phyloP scores from a whole-genome alignment of 2,113 vertebrate genomes.

The Bostrychus sinensis region DNA sequence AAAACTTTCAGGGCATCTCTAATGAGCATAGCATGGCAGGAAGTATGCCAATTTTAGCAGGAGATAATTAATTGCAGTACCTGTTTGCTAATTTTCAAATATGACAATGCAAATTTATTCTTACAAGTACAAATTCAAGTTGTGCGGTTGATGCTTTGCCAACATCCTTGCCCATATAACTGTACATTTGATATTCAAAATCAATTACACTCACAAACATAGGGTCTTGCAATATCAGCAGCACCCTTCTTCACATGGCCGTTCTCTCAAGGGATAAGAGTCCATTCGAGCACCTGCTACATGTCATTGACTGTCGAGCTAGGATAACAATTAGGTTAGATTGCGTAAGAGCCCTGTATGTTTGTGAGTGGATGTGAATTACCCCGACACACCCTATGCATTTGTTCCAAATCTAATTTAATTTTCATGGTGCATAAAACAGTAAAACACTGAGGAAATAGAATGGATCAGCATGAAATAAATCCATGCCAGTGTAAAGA shows the following conservation, averaged over 20 bases:
- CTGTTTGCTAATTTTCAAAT: slow-evolving; percentile 5
- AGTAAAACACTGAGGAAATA: slow-evolving; percentile 20
- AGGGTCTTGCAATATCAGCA: slow-evolving; percentile 13
- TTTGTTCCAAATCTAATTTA: slow-evolving; percentile 42
- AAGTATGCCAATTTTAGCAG: slow-evolving; percentile 23
- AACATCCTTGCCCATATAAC: slow-evolving; percentile 26
- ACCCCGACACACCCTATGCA: slow-evolving; percentile 36
- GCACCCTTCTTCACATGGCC: slow-evolving; percentile 24
- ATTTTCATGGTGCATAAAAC: slow-evolving; percentile 39
- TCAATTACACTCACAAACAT: slow-evolving; percentile 20
- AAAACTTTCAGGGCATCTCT: slow-evolving; percentile 36
- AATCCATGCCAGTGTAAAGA: slow-evolving; percentile 14
- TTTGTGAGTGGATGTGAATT: slow-evolving; percentile 29
- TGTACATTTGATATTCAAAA: slow-evolving; percentile 33
- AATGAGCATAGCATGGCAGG: slow-evolving; percentile 23
- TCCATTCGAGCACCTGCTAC: slow-evolving; percentile 43
- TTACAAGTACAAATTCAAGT: slow-evolving; percentile 48
- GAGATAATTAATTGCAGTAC: slow-evolving; percentile 39
- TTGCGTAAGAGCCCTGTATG: slow-evolving; percentile 38
- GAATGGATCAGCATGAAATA: slow-evolving; percentile 36
- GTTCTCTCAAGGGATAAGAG: slow-evolving; percentile 25
- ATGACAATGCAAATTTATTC: slow-evolving; percentile 56
- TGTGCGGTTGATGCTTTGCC: slow-evolving; percentile 32
- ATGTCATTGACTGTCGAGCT: slow-evolving; percentile 52
- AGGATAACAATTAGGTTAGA: slow-evolving; percentile 52